Evolutionary conservation across 2,888 invertebrate species (phyloP), one percentile per base, ranked within the genome.

Genomic region (Callyntrura guangdongensis): DNA sequence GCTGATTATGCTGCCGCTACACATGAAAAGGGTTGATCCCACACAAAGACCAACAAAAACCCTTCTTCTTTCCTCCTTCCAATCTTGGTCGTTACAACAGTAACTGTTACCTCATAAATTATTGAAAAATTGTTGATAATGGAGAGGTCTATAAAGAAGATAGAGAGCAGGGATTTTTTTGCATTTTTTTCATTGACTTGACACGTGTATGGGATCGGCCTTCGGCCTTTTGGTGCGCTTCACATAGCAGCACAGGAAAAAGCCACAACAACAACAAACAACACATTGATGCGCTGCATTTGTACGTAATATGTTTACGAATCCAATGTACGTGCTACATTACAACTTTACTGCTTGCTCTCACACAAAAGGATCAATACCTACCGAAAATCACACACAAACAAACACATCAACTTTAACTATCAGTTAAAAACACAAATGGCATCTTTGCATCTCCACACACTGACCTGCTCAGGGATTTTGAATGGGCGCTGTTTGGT

Each of bases 131-230:
- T 22, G 64, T 3, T 27, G 45, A 64, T 69, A 36, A 69, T 45
- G 69, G 49, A 69, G 69, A 27, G 8, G n/a, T n/a, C n/a, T n/a
- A n/a, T n/a, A n/a, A n/a, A n/a, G 36, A 69, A 1, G 69, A 59
- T 27, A 11, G 45, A 56, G 27, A 36, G n/a, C n/a, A 79, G 59
- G 59, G 27, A 4, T 27, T 27, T 69, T 27, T 79, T 59, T 22
- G 12, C 1, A 12, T 36, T 67, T 67, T 74, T 89, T 77, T 47
- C 89, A 64, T 77, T 86, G 72, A 74, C 74, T 86, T 89, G 89
- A 89, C 89, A 89, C 89, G 89, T 84, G 89, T 64, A 77, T 89
- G 89, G 74, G 89, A 89, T 83, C 89, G 89, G 89, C 89, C 89
- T 89, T 89, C 89, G 84, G 84, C 89, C 84, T 84, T 2, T 36